Evolutionary conservation across 2,888 invertebrate species (phyloP).

Genomic region (Hirtodrosophila histrioides): DNA sequence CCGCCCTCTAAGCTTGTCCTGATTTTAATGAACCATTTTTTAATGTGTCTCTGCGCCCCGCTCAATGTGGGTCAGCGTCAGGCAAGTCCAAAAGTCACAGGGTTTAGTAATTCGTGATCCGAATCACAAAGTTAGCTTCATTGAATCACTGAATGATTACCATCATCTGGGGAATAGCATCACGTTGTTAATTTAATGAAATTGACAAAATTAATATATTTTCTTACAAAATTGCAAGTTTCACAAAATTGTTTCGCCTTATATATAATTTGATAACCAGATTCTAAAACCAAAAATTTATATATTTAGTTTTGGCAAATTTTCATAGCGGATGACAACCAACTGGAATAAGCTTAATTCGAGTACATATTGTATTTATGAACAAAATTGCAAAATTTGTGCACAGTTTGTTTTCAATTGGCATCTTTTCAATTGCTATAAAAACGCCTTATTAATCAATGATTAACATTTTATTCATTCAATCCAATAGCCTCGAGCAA

Average conservation of each 20-base stretch:
- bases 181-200: too few species aligned
- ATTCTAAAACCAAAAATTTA: too few species aligned
- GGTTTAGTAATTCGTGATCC: neutral
- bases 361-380: too few species aligned
- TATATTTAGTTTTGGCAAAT: too few species aligned
- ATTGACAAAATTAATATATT: too few species aligned
- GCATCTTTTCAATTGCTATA: neutral
- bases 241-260: too few species aligned
- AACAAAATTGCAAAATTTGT: slow-evolving; percentile 5
- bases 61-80: slow-evolving; percentile 41
- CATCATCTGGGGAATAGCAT: neutral
- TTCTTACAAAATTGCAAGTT: too few species aligned
- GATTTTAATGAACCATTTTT: slow-evolving; percentile 73
- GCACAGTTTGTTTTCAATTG: slow-evolving; percentile 15
- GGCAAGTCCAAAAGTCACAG: slow-evolving; percentile 22
- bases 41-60: slow-evolving; percentile 47
- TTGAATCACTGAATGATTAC: slow-evolving; percentile 10
- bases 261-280: too few species aligned
- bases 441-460: slow-evolving; percentile 3
- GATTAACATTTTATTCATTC: slow-evolving; percentile 8
- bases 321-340: too few species aligned
- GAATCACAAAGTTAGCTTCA: neutral
- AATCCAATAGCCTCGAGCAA: neutral
- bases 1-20: slow-evolving; percentile 15
- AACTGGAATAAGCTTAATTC: too few species aligned